These are phyloP conservation scores for Pygoscelis antarcticus DNA, from an alignment of 2,113 vertebrate species.

Conservation along the genomic window DNA sequence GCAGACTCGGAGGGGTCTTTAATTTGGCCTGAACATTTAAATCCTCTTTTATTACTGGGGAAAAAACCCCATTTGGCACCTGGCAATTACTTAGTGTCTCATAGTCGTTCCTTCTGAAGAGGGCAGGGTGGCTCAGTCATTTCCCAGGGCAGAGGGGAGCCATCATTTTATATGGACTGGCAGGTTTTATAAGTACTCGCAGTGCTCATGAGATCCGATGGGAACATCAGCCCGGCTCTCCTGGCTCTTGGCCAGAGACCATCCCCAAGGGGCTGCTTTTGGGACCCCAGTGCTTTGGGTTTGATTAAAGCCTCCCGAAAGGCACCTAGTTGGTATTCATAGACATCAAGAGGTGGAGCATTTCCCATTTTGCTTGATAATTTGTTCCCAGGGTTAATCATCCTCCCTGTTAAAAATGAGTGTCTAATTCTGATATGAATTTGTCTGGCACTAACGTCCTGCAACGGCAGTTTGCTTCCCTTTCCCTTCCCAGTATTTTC, in stretches of 20 bases:
- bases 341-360: background rate
- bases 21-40: slow-evolving; percentile 45
- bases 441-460: background rate
- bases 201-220: fast-evolving
- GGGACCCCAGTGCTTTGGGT: background rate
- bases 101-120: background rate
- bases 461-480: background rate
- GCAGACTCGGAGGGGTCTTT: background rate
- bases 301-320: background rate
- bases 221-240: background rate
- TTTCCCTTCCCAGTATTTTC: background rate
- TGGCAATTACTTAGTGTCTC: background rate
- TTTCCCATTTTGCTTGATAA: background rate
- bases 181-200: background rate
- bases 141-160: background rate
- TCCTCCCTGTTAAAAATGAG: background rate
- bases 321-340: background rate
- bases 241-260: background rate
- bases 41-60: background rate
- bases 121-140: background rate
- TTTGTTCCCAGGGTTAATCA: slow-evolving; percentile 29
- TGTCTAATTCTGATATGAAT: background rate
- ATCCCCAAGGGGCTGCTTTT: background rate
- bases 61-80: background rate
- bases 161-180: background rate